Evolutionary conservation across 2,113 vertebrate genomes (phyloP), one percentile per base, ranked within the genome.

Genomic region (Myocastor coypus): DNA sequence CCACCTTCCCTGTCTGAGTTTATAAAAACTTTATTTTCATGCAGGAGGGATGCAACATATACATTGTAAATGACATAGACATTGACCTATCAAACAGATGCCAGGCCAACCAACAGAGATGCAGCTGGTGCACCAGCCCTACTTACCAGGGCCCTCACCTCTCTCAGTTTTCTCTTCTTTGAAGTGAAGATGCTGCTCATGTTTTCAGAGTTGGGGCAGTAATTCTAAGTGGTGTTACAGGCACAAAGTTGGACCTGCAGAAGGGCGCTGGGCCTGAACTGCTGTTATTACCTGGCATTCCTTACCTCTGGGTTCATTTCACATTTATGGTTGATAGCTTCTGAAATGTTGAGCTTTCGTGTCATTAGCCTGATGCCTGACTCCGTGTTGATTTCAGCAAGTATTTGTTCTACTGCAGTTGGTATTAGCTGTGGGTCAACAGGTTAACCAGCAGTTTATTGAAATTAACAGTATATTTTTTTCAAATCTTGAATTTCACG

Each of bases 1-100:
- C 66, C 14, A 55, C 78, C 92, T 87, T 69, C 42, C 59, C 42
- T 90, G 59, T 84, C 64, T 81, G 61, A 66, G 11, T 7, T 80
- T 92, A 77, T 73, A 42, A 84, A 84, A 84, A 16, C 75, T 82
- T 93, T 83, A 32, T 86, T 88, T 94, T 91, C 42, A 75, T 92
- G 73, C 4, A 68, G 55, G 75, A 24, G 11, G 92, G 34, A 71
- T 63, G n/a, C 30, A 77, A 64, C 87, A 63, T 85, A 85, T 10
- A 66, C 26, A 59, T 55, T 50, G 40, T 26, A 11, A 73, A 85
- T 30, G 40, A 66, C 66, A 28, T 7, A 64, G 89, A 37, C 46
- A 42, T 16, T 34, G 42, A 69, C 24, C 52, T 57, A 61, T 78
- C 77, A 50, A 40, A 50, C 50, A 68, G 68, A 42, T 30, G n/a